Evolutionary conservation across 2,797 vertebrate genomes (phyloP).

Genomic region (Syndactyla subalaris): DNA sequence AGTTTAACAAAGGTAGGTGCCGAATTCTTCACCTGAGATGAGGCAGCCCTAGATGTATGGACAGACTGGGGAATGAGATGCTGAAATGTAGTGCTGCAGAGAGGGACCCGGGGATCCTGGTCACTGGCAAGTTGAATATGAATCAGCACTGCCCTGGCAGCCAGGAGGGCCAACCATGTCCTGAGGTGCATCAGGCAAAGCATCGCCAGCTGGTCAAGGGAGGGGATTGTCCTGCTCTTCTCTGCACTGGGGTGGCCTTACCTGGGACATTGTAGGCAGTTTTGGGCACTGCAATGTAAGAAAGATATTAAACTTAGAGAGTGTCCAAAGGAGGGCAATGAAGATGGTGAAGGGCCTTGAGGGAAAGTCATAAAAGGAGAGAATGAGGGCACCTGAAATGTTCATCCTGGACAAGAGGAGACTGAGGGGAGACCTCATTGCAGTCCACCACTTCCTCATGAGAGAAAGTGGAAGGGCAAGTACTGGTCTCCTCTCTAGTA

Average conservation of each 20-base stretch:
- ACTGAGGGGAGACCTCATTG: neutral
- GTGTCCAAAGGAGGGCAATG: neutral
- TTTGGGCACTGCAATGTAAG: neutral
- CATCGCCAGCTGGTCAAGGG: rapidly evolving
- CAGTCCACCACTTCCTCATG: neutral
- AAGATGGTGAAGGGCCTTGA: neutral
- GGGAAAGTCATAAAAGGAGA: neutral
- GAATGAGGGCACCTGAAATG: neutral
- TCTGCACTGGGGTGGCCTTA: neutral
- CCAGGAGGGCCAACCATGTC: neutral
- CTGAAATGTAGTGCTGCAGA: neutral
- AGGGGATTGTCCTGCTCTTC: neutral
- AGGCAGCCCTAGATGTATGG: neutral
- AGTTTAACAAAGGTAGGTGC: too few species aligned
- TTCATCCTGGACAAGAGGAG: neutral
- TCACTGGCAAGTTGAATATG: neutral
- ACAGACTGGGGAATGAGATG: neutral
- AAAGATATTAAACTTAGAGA: neutral
- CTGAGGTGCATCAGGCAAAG: neutral
- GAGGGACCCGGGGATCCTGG: neutral
- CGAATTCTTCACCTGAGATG: neutral
- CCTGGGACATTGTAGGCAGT: neutral
- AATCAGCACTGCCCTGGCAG: neutral
- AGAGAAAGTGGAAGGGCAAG: neutral
- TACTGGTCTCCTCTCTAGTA: neutral